Conservation (phyloP, 2,113 vertebrate species). For the Sinocyclocheilus maitianheensis region DNA sequence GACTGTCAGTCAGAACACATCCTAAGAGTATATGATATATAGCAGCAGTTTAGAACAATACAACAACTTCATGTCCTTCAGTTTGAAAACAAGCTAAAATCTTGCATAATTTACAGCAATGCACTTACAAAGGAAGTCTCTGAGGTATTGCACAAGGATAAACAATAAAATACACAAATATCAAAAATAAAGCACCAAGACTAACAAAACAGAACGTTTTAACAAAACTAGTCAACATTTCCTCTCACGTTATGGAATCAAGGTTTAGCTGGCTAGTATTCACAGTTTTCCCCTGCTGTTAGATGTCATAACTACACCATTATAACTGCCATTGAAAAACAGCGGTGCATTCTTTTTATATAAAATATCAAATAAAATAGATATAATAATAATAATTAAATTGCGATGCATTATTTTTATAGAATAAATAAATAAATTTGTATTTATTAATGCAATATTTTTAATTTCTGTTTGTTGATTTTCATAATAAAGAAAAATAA, state of each 20-base stretch:
- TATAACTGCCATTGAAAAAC: background rate
- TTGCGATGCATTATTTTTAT: no score
- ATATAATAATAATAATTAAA: no score
- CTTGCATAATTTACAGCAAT: constrained; percentile 18
- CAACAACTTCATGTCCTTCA: background rate
- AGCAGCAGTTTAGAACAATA: background rate
- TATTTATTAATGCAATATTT: no score
- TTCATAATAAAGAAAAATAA: no score
- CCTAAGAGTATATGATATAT: background rate
- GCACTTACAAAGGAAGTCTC: constrained; percentile 2
- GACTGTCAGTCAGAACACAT: background rate
- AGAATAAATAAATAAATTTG: no score
- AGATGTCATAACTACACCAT: background rate
- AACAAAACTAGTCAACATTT: background rate
- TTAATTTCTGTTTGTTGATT: no score
- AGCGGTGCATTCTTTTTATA: background rate
- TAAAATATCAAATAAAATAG: no score
- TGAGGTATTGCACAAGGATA: background rate
- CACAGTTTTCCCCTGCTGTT: background rate
- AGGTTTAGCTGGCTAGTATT: background rate
- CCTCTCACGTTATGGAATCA: background rate
- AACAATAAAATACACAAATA: background rate
- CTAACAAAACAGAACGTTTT: background rate
- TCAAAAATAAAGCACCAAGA: background rate
- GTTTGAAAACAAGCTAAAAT: background rate